Evolutionary conservation across 2,113 vertebrate species (phyloP), one percentile per base, ranked within the genome.

Genomic region (Rhinolophus ferrumequinum): DNA sequence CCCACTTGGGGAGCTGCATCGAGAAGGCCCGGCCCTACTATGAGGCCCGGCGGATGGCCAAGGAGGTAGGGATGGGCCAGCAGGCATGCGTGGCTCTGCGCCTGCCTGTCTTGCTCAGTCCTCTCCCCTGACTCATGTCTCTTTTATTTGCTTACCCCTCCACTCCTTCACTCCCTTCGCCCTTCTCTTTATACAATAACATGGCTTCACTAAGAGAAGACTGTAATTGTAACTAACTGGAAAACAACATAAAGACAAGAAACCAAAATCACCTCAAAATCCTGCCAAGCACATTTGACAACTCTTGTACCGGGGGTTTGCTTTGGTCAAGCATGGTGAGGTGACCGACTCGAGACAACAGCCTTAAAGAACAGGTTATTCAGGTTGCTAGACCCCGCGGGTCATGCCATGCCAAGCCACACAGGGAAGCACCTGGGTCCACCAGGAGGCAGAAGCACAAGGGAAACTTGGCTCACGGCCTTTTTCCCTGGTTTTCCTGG

Each of bases 11-110:
- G 10, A 98, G 98, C 80, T 99, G 99, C 97, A 99, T 99, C 0
- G 99, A 99, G 88, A 99, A 99, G 95, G 99, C 99, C 0, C 98
- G 99, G 16, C 99, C 99, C 0, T 99, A 99, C 97, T 99, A 99
- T 28, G 99, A 99, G 97, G 99, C 99, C 0, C 98, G 99, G 0
- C 98, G 99, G 66, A 98, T 99, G 11, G 99, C 99, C 86, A 99
- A 99, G 97, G 99, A 99, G 99, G 99, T 99, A 86, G 0, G 33
- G 24, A 66, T 64, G 60, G 60, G 26, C 28, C 21, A 4, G 28
- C 11, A 30, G 28, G 26, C 12, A 54, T 5, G 12, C 28, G 30
- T 12, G 13, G 60, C 4, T 22, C 52, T 18, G 16, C 52, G 16
- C 60, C 60, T 30, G 60, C 30, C 28, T 5, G 28, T 30, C 11